Base-by-base conservation (phyloP, 2,888 invertebrate species). In the Tipula confusa region DNA sequence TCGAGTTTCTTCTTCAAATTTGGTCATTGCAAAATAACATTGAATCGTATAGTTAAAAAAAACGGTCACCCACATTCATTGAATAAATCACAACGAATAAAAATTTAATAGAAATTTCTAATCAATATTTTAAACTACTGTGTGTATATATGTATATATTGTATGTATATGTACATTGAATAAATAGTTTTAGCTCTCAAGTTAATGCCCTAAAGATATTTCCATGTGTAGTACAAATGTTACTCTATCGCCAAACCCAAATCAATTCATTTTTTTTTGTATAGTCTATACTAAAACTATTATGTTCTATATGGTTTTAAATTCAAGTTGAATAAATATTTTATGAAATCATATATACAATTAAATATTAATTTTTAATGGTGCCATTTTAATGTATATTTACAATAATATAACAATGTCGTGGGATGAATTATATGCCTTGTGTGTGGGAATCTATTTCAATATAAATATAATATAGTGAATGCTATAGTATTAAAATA, bases 361-460 rank as follows among this genome's bases (percentile, higher is more conserved):
- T 64, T 64, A 64, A 24, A 64, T 64, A 64, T 64, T 64, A 64
- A 64, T 64, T 64, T 64, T 64, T 64, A 64, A 64, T 64, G 64
- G 64, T 64, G 64, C 64, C 64, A 64, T 64, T 64, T 24, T 24
- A 18, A 64, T 64, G 9, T 64, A 64, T 9, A 64, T 2, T 5
- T 43, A 18, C 43, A 43, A 43, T n/a, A 33, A 24, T 64, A 24
- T 64, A 64, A 64, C 24, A 64, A 64, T 2, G 64, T 64, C 9
- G 64, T 64, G 24, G 64, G 64, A 64, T 24, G 64, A 64, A 24
- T 18, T 64, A 64, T 24, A 9, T 24, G 64, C 24, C 9, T 24
- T n/a, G 64, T 64, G 64, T 64, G 64, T 24, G 64, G 64, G 64
- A 24, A n/a, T n/a, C 64, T 64, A 64, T 64, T 33, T 64, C 64